phyloP scores from a whole-genome alignment of 2,113 vertebrate genomes.

The Microtus oregoni region DNA sequence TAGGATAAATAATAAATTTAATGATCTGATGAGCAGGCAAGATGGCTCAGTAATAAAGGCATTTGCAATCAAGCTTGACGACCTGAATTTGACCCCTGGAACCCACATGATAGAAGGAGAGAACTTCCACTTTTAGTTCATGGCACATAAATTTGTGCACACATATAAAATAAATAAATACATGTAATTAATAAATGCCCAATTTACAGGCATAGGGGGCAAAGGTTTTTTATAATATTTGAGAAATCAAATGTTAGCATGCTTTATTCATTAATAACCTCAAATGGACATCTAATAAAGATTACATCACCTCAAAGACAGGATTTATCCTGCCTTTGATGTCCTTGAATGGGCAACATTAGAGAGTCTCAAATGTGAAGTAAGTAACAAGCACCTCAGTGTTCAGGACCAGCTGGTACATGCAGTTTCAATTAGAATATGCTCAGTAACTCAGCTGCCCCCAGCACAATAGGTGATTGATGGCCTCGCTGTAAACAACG shows the following conservation, averaged over 20 bases:
- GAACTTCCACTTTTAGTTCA: background rate
- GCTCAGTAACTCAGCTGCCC: constrained; percentile 65
- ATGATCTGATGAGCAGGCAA: no score
- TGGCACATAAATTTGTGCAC: background rate
- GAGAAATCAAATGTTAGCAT: background rate
- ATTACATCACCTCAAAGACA: constrained; percentile 52
- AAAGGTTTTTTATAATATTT: background rate
- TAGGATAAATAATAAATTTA: background rate
- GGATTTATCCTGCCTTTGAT: constrained; percentile 53
- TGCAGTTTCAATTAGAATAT: constrained; percentile 27
- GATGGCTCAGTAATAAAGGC: background rate
- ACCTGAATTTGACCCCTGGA: background rate
- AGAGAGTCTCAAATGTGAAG: constrained; percentile 55
- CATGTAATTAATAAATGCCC: background rate
- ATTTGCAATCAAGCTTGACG: no score
- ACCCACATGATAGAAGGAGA: background rate
- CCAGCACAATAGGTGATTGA: constrained; percentile 44
- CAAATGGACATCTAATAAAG: constrained; percentile 45
- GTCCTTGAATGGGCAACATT: constrained; percentile 53
- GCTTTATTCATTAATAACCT: constrained; percentile 39
- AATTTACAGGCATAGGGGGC: background rate
- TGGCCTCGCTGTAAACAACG: background rate
- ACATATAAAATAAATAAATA: background rate
- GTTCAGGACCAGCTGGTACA: background rate
- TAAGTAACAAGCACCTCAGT: constrained; percentile 62